Evolutionary conservation across 2,888 invertebrate species (phyloP).

Genomic region (Chrysolina americana): DNA sequence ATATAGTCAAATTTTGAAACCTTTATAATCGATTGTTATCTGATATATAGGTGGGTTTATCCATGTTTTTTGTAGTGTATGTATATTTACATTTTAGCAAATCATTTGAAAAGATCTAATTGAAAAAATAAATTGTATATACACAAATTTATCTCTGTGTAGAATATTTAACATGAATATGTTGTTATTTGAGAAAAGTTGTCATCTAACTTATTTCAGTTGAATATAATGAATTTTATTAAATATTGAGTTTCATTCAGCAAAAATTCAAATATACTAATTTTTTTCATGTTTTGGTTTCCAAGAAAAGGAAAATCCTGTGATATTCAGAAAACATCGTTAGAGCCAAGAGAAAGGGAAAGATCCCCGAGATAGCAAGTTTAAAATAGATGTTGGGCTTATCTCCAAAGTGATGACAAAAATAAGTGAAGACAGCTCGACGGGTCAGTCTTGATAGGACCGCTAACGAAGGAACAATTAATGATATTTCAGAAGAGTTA

Average conservation of each 20-base stretch:
- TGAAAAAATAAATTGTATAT: constrained; percentile 63
- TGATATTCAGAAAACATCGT: too few relatives aligned
- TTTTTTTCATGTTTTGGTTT: too few relatives aligned
- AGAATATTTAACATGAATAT: constrained; percentile 66
- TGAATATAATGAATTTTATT: constrained; percentile 70
- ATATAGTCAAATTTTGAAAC: constrained; percentile 64
- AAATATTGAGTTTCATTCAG: constrained; percentile 45
- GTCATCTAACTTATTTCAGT: constrained; percentile 71
- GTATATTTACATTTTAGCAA: constrained; percentile 65
- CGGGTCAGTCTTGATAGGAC: too few relatives aligned
- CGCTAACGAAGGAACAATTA: too few relatives aligned
- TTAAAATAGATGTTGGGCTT: too few relatives aligned
- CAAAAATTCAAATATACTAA: neutral
- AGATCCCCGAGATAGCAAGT: too few relatives aligned
- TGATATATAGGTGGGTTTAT: constrained; percentile 69
- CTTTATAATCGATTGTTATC: constrained; percentile 68
- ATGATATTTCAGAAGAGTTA: too few relatives aligned
- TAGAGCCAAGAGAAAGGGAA: too few relatives aligned
- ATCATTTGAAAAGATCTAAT: constrained; percentile 56
- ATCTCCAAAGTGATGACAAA: too few relatives aligned
- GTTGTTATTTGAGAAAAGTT: constrained; percentile 69
- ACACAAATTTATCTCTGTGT: constrained; percentile 69
- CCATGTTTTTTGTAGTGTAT: constrained; percentile 69
- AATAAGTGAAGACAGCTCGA: too few relatives aligned
- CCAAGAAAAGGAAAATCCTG: too few relatives aligned